Evolutionary conservation across 2,113 vertebrate genomes (phyloP).

Genomic region (Psettodes erumei): DNA sequence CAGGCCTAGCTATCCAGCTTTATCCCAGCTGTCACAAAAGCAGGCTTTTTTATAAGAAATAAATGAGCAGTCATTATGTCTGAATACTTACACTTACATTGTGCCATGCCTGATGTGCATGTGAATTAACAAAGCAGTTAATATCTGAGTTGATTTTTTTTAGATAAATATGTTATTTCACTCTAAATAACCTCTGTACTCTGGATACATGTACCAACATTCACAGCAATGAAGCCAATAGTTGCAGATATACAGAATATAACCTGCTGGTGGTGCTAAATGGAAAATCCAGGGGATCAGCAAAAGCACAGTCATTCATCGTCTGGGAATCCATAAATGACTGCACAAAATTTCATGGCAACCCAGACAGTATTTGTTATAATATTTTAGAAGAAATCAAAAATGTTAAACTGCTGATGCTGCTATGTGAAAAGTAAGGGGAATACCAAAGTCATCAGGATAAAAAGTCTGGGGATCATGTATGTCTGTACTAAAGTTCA

Average conservation of each 20-base stretch:
- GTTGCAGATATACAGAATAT: neutral
- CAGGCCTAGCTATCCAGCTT: constrained; percentile 2
- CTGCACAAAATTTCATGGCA: constrained; percentile 5
- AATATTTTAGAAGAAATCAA: constrained; percentile 20
- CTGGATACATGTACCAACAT: neutral
- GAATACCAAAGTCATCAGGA: neutral
- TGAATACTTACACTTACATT: neutral
- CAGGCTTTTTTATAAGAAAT: neutral
- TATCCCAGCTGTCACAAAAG: neutral
- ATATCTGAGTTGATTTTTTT: neutral
- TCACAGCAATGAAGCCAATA: neutral
- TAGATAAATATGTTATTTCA: neutral
- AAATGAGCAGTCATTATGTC: neutral
- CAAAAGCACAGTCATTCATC: constrained; percentile 25
- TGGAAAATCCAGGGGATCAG: neutral
- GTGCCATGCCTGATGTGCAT: too few relatives aligned
- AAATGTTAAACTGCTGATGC: neutral
- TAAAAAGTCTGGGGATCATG: neutral
- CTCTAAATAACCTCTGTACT: neutral
- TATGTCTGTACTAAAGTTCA: too few relatives aligned
- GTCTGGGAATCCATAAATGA: neutral
- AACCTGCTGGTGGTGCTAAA: neutral
- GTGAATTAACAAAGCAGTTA: neutral
- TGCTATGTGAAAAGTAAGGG: neutral
- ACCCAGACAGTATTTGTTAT: neutral